Base-by-base conservation (phyloP, 1,140 invertebrate species). In the Thalassaphorura encarpata region DNA sequence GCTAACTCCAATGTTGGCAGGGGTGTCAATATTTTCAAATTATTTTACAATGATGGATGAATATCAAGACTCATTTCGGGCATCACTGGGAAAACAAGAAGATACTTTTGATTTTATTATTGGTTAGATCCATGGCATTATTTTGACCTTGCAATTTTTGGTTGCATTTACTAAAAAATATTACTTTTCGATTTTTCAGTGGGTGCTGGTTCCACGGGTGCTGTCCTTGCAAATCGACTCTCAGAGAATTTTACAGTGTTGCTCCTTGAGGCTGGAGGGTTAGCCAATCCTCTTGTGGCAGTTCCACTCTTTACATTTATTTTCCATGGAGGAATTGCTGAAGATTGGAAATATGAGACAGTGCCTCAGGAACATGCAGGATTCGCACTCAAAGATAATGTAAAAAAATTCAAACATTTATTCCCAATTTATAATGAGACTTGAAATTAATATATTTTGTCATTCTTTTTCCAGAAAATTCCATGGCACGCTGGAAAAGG, bases 351-450 rank as follows among this genome's bases (percentile, higher is more conserved):
- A 16, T 40, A 62, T 26, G 27, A 42, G 18, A 58, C 60, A 19
- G 52, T 47, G 4, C 55, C 55, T 2, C 60, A 62, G 40, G 40
- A 18, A 13, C 52, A 52, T 42, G 52, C 55, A 18, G 56, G 50
- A 8, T 58, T 46, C 31, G 60, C 52, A 15, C 52, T 62, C 0
- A 62, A 57, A 24, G 36, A 62, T 21, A 62, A 58, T 55, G 60
- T 62, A 49, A 21, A 6, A 27, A 36, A 36, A 11, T 3, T 4
- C 33, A 18, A 18, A 6, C 31, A 51, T 39, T 36, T 51, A 27
- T 51, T 36, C 28, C n/a, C 13, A 5, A 51, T 33, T 51, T 24
- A 24, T 33, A 5, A 23, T 50, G 11, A 54, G 8, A 41, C 39
- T 21, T 28, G 3, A 54, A 27, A 11, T 11, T 36, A 36, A 36